Base-by-base conservation (phyloP, 2,888 invertebrate genomes). In the Macaria liturata region DNA sequence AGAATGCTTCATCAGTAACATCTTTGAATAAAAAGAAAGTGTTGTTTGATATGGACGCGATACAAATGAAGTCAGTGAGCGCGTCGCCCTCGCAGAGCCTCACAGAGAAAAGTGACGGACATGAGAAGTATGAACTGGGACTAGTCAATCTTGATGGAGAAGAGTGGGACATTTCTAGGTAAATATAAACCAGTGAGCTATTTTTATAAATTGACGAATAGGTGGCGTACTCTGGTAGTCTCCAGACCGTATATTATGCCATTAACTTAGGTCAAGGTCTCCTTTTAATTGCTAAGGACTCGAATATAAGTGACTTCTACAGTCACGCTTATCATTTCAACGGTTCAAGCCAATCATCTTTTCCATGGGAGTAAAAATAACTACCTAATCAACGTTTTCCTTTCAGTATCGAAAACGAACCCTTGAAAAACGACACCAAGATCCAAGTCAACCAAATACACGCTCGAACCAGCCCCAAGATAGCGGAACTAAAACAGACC, bases 1-100 rank as follows among this genome's bases (percentile, higher is more conserved):
- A 94, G 82, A 91, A 88, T 72, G 92, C 88, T 47, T 89, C 93
- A 3, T 93, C 93, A 0, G 85, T 84, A 31, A 92, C 91, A 42
- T 93, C 93, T 46, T 73, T 93, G 32, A 88, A 92, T 32, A 94
- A 94, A 69, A 95, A 95, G 76, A 94, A 93, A 81, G 94, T 95
- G 5, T 70, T 94, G 47, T 95, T 95, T 69, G 93, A 94, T 81
- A 88, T 94, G 79, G 93, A 93, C 68, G 89, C 92, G 3, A 90
- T 92, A 69, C 91, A 92, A 80, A 91, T 90, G 86, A 92, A 92
- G 70, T 92, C 91, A 1, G 77, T 91, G 0, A 92, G 92, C 69
- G 89, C 90, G 46, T 91, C 91, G n/a, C 89, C 91, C n/a, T 91
- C 92, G 43, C 89, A 90, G 73, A 91, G 91, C 59, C 72, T 81